Percentiles rank a stretch among this genome's conserved stretches.
These are phyloP conservation scores for Prietella phreatophila DNA, from an alignment of 2,113 vertebrate genomes.

Conservation along the genomic window DNA sequence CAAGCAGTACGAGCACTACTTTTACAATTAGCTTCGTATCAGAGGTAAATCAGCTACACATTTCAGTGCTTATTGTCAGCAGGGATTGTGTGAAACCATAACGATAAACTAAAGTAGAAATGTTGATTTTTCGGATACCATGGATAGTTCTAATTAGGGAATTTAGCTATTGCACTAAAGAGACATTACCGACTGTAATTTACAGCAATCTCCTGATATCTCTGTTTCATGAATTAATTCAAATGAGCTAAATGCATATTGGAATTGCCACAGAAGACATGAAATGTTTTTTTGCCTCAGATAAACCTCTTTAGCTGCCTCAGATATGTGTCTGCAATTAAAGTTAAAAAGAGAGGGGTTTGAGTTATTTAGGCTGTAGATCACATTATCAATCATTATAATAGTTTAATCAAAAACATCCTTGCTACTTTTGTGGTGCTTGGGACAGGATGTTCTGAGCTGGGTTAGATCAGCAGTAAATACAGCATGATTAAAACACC, in stretches of 20 bases:
- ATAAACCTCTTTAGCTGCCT: neutral
- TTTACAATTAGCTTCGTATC: conserved; percentile 24
- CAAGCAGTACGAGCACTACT: neutral
- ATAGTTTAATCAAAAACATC: conserved; percentile 30
- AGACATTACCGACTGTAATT: conserved; percentile 22
- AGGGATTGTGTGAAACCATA: conserved; percentile 19
- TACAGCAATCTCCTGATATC: neutral
- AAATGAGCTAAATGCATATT: conserved; percentile 3
- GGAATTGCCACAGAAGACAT: neutral
- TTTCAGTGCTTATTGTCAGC: conserved; percentile 14
- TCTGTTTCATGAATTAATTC: conserved; percentile 4
- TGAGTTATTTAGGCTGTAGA: conserved; percentile 36
- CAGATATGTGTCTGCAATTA: conserved; percentile 34
- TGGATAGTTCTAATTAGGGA: conserved; percentile 37
- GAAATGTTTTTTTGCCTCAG: neutral
- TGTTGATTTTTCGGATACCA: neutral
- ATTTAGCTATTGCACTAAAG: conserved; percentile 16
- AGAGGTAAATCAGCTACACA: conserved; percentile 30
- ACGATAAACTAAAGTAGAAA: conserved; percentile 28
- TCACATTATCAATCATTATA: conserved; percentile 28
- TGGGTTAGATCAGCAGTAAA: conserved; percentile 31
- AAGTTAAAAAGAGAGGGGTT: conserved; percentile 15
- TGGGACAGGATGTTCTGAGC: conserved; percentile 15
- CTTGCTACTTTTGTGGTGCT: conserved; percentile 6
- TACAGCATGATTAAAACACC: conserved; percentile 48